Conservation (phyloP, 1,140 invertebrate genomes). For the Xylocopa sonorina region DNA sequence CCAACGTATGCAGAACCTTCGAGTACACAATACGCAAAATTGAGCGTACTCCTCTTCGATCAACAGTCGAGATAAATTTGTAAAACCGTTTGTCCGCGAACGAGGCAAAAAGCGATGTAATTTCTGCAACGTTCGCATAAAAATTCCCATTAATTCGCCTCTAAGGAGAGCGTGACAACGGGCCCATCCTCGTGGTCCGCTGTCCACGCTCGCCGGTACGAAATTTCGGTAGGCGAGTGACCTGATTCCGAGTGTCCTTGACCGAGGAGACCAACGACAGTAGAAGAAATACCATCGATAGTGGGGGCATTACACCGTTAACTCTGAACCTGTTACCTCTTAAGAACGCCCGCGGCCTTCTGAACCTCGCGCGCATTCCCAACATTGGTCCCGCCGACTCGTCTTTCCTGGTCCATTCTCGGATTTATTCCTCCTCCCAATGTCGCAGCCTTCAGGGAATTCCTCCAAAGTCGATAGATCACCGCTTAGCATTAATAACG, state of each 20-base stretch:
- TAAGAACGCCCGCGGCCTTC: slow-evolving; percentile 60
- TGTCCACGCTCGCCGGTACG: not conserved
- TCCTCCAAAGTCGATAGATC: not conserved
- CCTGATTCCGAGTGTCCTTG: slow-evolving; percentile 66
- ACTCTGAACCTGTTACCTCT: slow-evolving; percentile 68
- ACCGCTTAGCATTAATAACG: no score
- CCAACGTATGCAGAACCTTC: no score
- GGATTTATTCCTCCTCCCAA: not conserved
- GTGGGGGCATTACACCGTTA: slow-evolving; percentile 67
- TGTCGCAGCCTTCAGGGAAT: no score
- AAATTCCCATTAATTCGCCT: not conserved
- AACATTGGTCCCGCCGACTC: slow-evolving; percentile 17
- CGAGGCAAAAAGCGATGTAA: no score
- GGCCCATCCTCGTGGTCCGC: not conserved
- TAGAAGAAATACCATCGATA: slow-evolving; percentile 47
- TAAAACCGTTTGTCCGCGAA: no score
- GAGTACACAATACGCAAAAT: no score
- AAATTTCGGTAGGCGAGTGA: slow-evolving; percentile 56
- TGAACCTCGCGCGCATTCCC: slow-evolving; percentile 59
- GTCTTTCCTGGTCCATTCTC: slow-evolving; percentile 29
- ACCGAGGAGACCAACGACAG: slow-evolving; percentile 61
- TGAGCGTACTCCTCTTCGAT: no score
- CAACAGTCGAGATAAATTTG: no score
- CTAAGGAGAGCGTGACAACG: not conserved
- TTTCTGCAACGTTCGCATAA: not conserved